Evolutionary conservation across 1,140 invertebrate species (phyloP).

Genomic region (Drosophila watanabei): DNA sequence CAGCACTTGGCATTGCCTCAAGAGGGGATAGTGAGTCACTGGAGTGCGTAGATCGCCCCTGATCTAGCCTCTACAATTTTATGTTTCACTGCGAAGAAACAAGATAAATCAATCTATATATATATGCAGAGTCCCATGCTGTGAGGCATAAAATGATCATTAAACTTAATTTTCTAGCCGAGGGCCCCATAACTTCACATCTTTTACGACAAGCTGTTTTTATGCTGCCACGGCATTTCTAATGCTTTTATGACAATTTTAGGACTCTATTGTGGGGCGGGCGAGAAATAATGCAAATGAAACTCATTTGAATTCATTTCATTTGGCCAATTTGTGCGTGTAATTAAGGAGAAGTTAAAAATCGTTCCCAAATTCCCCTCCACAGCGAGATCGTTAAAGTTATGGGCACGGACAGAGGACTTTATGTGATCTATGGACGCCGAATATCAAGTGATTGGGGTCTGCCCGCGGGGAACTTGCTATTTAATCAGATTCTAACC

Average conservation of each 20-base stretch:
- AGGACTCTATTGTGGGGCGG: constrained; percentile 36
- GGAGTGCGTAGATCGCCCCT: constrained; percentile 2
- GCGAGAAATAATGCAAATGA: constrained; percentile 63
- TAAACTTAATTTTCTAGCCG: constrained; percentile 62
- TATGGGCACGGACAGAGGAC: constrained; percentile 11
- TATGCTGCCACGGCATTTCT: constrained; percentile 21
- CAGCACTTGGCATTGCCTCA: constrained; percentile 23
- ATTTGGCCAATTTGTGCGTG: constrained; percentile 55
- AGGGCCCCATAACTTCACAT: constrained; percentile 14
- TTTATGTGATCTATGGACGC: constrained; percentile 18
- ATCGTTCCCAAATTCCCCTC: constrained; percentile 4
- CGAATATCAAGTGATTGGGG: constrained; percentile 14
- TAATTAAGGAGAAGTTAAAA: constrained; percentile 67
- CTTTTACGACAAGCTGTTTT: constrained; percentile 35
- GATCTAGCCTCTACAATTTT: constrained; percentile 22
- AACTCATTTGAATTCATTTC: constrained; percentile 46
- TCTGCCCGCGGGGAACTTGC: not conserved
- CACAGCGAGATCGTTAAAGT: constrained; percentile 9
- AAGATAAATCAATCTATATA: constrained; percentile 76
- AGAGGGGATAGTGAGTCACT: constrained; percentile 31
- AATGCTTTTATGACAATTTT: constrained; percentile 63
- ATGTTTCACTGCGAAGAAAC: constrained; percentile 34
- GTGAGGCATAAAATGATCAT: constrained; percentile 62
- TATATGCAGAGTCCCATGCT: constrained; percentile 47
- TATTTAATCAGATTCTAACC: constrained; percentile 1